Base-by-base conservation (phyloP, 1,140 invertebrate genomes). In the Hermetia illucens region DNA sequence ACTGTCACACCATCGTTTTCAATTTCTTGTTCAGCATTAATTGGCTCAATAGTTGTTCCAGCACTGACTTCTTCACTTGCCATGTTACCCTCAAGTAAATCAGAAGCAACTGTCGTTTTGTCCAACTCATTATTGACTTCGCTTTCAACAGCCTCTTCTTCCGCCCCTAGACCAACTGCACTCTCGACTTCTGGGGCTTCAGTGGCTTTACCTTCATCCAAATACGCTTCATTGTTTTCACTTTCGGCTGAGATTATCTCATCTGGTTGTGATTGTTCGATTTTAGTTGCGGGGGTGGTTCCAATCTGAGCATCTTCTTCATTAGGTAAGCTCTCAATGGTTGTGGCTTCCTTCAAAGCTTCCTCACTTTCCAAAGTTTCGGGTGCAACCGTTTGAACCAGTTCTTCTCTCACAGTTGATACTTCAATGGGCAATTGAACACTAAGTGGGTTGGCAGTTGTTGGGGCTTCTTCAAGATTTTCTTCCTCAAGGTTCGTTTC, bases 381-480 rank as follows among this genome's bases (percentile, higher is more conserved):
- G 1, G 43, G 33, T 5, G 37, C 41, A 18, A 24, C 2, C 19
- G 27, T 29, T 30, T n/a, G 8, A 16, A 19, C 21, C 13, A 24
- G 19, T 29, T 12, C 16, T 29, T 29, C 27, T 13, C 27, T 29
- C 18, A 21, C 37, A 12, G 17, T 20, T 31, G 41, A 19, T 5
- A 29, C 51, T 0, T 47, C 51, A 10, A 55, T 52, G 10, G 51
- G 32, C 52, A 57, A 55, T 21, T 57, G 32, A 38, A 57, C 55
- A 37, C 45, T 57, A 0, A 57, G 43, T 20, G 57, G 57, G 34
- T 53, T 54, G 5, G 48, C 51, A 39, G 57, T 50, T 32, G 52
- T 53, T 30, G 54, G 49, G 34, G 49, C 53, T 34, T 57, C 55
- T 22, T 55, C 52, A 39, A 58, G 55, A 21, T 53, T 46, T 17